phyloP scores from a whole-genome alignment of 2,113 vertebrate species.

The Acanthochromis polyacanthus region DNA sequence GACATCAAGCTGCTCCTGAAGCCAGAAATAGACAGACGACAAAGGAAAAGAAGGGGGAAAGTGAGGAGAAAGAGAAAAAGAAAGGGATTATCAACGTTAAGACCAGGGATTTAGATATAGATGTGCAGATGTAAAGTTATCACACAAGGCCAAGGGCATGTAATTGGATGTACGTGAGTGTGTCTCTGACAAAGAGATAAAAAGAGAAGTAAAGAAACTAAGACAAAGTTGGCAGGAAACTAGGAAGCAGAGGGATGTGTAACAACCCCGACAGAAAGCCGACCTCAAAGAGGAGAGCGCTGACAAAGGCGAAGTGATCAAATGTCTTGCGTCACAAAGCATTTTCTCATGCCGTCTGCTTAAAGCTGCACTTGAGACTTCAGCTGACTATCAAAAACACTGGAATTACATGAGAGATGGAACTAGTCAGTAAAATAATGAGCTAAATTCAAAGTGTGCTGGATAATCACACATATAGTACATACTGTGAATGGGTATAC shows the following conservation, averaged over 20 bases:
- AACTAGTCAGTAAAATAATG: background rate
- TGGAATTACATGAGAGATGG: background rate
- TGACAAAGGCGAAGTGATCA: constrained; percentile 39
- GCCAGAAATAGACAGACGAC: constrained; percentile 54
- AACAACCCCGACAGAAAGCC: constrained; percentile 29
- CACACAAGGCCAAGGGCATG: constrained; percentile 40
- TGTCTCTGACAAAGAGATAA: constrained; percentile 36
- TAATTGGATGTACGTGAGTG: constrained; percentile 20
- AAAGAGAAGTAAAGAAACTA: constrained; percentile 15
- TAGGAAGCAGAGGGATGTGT: constrained; percentile 4
- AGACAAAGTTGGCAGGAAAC: constrained; percentile 19
- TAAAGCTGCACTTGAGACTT: background rate
- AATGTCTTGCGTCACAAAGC: background rate
- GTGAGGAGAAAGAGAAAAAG: constrained; percentile 17
- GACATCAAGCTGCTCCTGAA: constrained; percentile 97
- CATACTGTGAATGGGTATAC: no score
- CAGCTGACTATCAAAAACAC: background rate
- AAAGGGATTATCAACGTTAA: constrained; percentile 60
- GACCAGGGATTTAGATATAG: constrained; percentile 51
- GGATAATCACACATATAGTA: background rate
- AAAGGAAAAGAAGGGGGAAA: constrained; percentile 18
- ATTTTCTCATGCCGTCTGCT: constrained; percentile 30
- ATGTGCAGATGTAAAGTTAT: constrained; percentile 46
- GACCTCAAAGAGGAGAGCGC: constrained; percentile 17
- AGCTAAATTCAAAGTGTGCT: background rate